A percentile compares a stretch with the other conserved stretches of the same genome.
Conservation (phyloP, 1,140 invertebrate species). For the Mesaphorura yosii region DNA sequence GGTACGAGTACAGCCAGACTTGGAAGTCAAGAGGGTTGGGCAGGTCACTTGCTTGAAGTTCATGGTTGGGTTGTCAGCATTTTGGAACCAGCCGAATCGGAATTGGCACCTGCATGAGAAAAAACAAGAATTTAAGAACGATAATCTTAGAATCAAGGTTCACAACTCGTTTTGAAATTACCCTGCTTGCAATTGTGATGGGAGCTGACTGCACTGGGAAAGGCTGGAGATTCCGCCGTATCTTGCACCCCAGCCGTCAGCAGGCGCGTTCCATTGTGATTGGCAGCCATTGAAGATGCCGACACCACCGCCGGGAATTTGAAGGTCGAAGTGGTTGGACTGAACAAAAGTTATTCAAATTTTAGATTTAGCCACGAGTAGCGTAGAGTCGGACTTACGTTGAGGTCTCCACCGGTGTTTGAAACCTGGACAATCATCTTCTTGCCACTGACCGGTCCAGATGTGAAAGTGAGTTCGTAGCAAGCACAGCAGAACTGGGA, state of each 20-base stretch:
- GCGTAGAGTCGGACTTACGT: neutral
- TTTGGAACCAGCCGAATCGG: conserved; percentile 18
- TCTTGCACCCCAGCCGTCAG: conserved; percentile 12
- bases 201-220: neutral
- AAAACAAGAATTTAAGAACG: neutral
- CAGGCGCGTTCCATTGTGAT: conserved; percentile 17
- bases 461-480: conserved; percentile 19
- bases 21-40: conserved; percentile 2
- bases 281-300: conserved; percentile 19
- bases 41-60: conserved; percentile 1
- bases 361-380: neutral
- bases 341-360: neutral
- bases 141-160: neutral
- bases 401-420: conserved; percentile 20
- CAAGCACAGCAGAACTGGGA: conserved; percentile 18
- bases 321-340: conserved; percentile 19
- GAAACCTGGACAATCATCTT: conserved; percentile 22
- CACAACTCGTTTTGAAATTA: neutral
- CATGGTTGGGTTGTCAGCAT: conserved; percentile 19
- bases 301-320: conserved; percentile 21
- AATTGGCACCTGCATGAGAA: conserved; percentile 5
- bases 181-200: neutral
- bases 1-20: conserved; percentile 1
- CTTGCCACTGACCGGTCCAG: conserved; percentile 16
- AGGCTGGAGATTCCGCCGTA: neutral